Base-by-base conservation (phyloP, 2,888 invertebrate genomes). In the Synanthedon andrenaeformis region DNA sequence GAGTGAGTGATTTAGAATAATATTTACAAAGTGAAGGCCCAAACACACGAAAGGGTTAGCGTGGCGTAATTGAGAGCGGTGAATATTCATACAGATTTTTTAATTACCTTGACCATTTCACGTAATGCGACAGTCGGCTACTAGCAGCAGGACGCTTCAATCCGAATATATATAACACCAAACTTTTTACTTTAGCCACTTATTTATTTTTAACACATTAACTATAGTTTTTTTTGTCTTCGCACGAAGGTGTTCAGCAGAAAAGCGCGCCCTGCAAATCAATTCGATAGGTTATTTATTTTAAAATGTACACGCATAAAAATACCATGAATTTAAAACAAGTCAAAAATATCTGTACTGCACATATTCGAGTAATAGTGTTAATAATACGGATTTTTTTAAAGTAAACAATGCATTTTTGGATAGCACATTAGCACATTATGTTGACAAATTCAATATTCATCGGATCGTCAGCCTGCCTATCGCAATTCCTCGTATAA, bases 101-200 rank as follows among this genome's bases (percentile, higher is more conserved):
- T 63, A 61, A 76, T 86, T 87, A 87, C 86, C 86, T 87, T 87
- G 83, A 87, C 87, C 87, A 86, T 86, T 85, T 85, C 86, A 86
- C 81, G 81, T 64, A 76, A 78, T 76, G 76, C 73, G 77, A 71
- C 71, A 64, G 75, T 70, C 77, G 69, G 72, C 75, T 66, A 68
- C 70, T 68, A 45, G 42, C 55, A 67, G 69, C 70, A 64, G 68
- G 69, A 70, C 70, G 70, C 66, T 35, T 35, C 72, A 67, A 65
- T 70, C 73, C 70, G 59, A 67, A 66, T 66, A 69, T 66, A 69
- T 35, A 13, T 63, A 61, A 74, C 72, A 71, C 76, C 67, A 59
- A 73, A 61, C 64, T 60, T 62, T 63, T 23, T 35, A 35, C 35
- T 35, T 72, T 72, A 75, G 66, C 65, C 80, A 81, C 82, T 82